Percentiles rank a stretch among this genome's conserved stretches.
Evolutionary conservation across 2,797 vertebrate genomes (phyloP).

Genomic region (Tragopan temminckii): DNA sequence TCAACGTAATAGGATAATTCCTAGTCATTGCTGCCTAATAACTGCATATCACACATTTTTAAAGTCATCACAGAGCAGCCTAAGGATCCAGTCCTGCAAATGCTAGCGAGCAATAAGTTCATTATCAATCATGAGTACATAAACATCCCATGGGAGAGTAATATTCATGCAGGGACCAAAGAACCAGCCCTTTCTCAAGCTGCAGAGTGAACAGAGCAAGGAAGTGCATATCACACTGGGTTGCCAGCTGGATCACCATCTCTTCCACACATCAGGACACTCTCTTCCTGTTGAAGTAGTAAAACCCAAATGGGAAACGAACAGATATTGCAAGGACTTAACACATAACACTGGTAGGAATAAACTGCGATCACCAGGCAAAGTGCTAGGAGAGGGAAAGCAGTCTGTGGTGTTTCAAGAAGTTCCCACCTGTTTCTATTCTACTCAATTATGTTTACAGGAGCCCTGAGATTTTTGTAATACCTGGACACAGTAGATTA

Average conservation of each 20-base stretch:
- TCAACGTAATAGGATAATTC: neutral
- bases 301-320: neutral
- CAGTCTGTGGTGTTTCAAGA: neutral
- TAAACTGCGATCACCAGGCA: neutral
- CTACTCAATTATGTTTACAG: neutral
- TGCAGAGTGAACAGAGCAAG: neutral
- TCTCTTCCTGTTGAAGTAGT: neutral
- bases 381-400: neutral
- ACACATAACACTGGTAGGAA: neutral
- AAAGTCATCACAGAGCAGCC: constrained; percentile 1
- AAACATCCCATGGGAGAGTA: neutral
- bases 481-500: neutral
- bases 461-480: neutral
- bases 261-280: neutral
- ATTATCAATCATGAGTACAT: neutral
- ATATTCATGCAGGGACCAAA: neutral
- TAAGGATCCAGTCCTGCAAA: neutral
- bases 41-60: neutral
- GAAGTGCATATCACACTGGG: rapidly evolving
- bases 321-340: neutral
- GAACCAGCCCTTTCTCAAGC: neutral
- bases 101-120: neutral
- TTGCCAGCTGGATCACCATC: neutral
- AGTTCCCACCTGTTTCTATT: neutral
- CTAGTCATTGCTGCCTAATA: neutral